Conservation (phyloP, 1,140 invertebrate species). For the Tetragonula clypearis region DNA sequence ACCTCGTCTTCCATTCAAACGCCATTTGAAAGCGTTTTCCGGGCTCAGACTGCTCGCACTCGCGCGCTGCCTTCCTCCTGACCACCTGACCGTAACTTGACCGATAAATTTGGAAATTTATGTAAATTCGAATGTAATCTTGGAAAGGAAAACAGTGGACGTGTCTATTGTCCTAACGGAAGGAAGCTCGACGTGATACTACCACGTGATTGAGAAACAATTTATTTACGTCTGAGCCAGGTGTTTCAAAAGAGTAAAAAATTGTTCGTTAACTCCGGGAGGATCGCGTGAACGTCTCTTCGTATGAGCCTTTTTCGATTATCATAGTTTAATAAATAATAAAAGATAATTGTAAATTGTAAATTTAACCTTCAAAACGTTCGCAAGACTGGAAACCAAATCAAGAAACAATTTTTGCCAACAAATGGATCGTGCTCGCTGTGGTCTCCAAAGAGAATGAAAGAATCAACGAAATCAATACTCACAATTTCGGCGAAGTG, state of each 20-base stretch:
- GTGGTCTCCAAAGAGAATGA: neutral
- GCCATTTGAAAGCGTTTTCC: conserved; percentile 38
- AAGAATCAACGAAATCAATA: neutral
- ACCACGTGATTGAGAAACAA: neutral
- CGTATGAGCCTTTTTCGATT: too few relatives aligned
- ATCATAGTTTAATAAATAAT: too few relatives aligned
- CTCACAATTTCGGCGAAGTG: neutral
- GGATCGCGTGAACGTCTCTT: too few relatives aligned
- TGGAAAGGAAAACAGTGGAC: too few relatives aligned
- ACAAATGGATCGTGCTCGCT: too few relatives aligned
- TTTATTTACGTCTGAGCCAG: neutral
- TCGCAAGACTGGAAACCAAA: neutral
- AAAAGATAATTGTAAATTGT: too few relatives aligned
- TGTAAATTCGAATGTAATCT: neutral
- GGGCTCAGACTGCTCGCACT: neutral
- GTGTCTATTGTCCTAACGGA: too few relatives aligned
- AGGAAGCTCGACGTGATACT: neutral
- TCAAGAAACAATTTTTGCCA: neutral
- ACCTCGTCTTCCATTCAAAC: conserved; percentile 35
- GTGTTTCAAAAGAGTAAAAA: too few relatives aligned
- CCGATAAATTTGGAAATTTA: neutral
- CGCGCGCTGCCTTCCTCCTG: neutral
- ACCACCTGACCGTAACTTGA: neutral
- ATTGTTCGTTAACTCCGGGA: too few relatives aligned
- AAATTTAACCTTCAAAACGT: neutral